Evolutionary conservation across 2,797 vertebrate genomes (phyloP).

Genomic region (Clamator glandarius): DNA sequence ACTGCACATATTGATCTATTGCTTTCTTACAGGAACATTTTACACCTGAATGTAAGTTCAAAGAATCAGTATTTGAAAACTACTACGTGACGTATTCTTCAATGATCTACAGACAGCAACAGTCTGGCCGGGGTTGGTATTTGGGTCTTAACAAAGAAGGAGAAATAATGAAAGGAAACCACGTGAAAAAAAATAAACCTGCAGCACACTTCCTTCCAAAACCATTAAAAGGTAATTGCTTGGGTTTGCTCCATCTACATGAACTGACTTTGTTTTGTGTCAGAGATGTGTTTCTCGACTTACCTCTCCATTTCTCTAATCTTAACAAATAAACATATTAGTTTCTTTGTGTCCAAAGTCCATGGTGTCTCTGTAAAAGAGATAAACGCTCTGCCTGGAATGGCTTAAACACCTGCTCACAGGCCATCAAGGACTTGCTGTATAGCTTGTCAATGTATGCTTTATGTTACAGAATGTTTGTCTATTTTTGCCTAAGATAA

Average conservation of each 20-base stretch:
- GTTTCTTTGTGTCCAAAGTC: not conserved
- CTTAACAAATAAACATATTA: not conserved
- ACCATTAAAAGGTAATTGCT: conserved; percentile 92
- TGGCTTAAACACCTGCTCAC: not conserved
- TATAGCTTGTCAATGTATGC: not conserved
- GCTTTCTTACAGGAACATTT: conserved; percentile 92
- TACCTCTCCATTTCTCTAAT: not conserved
- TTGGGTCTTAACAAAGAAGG: conserved; percentile 99
- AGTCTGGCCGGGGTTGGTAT: conserved; percentile 98
- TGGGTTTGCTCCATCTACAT: not conserved
- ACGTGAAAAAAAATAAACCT: conserved; percentile 99
- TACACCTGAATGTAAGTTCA: conserved; percentile 99
- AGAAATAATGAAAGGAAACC: conserved; percentile 99
- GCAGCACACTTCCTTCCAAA: conserved; percentile 99
- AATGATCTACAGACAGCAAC: conserved; percentile 98
- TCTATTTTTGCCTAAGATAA: not conserved
- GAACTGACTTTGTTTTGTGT: not conserved
- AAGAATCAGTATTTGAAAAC: conserved; percentile 99
- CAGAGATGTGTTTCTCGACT: not conserved
- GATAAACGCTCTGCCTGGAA: not conserved
- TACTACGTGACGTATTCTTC: conserved; percentile 99
- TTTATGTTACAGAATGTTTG: not conserved
- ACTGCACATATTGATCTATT: conserved; percentile 18
- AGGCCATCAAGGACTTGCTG: not conserved
- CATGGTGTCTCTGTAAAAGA: not conserved